These are phyloP conservation scores for Argya squamiceps DNA, from an alignment of 2,797 vertebrate genomes.

Conservation along the genomic window DNA sequence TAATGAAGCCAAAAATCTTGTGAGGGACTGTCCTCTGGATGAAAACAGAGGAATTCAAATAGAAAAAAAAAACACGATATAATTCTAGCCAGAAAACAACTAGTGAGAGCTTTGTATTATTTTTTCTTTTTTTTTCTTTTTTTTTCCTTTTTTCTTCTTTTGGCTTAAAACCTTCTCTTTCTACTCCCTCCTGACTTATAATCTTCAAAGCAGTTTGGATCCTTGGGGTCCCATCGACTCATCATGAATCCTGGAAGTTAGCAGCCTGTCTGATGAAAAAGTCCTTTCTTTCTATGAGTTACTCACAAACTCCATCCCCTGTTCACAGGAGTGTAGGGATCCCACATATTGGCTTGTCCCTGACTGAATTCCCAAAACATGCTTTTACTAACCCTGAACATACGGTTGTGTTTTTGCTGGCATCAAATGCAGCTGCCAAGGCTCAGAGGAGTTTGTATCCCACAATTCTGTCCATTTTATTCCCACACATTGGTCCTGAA, in stretches of 20 bases:
- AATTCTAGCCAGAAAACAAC: background rate
- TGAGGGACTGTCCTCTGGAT: background rate
- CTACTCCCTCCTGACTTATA: background rate
- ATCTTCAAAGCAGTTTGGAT: background rate
- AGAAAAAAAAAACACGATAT: fast-evolving
- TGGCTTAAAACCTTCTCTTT: background rate
- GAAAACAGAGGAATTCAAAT: background rate
- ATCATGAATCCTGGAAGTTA: background rate
- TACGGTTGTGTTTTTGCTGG: background rate
- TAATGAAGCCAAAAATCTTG: background rate
- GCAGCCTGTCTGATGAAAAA: background rate
- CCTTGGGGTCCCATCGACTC: background rate
- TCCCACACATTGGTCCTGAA: background rate
- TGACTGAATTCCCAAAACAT: background rate
- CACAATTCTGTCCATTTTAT: background rate
- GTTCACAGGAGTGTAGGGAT: background rate
- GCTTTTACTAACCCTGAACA: background rate
- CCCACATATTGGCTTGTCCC: background rate
- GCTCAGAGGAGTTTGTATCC: background rate
- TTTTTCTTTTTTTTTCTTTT: too few relatives aligned
- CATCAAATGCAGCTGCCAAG: background rate
- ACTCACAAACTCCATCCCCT: background rate
- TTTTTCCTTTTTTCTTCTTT: background rate
- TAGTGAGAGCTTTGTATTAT: background rate
- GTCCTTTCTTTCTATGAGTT: background rate